Percentiles rank a stretch among this genome's conserved stretches.
Conservation (phyloP, 2,797 vertebrate genomes). For the Acanthurus lineatus region DNA sequence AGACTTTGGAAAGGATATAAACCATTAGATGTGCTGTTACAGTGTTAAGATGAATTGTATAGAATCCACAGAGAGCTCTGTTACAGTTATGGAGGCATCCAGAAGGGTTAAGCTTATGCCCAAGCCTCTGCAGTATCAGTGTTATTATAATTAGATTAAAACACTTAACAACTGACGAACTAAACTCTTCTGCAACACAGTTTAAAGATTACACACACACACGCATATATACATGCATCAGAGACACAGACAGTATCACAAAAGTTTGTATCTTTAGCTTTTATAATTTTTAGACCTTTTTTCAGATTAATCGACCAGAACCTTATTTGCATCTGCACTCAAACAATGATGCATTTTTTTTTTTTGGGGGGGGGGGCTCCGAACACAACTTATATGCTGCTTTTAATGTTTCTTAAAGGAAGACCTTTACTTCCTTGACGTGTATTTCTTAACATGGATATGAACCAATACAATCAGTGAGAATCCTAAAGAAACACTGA, state of each 20-base stretch:
- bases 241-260: not conserved
- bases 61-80: constrained; percentile 30
- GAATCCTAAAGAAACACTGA: not conserved
- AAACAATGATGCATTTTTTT: too few species aligned
- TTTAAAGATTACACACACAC: too few species aligned
- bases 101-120: constrained; percentile 20
- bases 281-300: not conserved
- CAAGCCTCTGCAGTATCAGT: not conserved
- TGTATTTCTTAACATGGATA: constrained; percentile 1
- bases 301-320: not conserved
- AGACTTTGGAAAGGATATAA: constrained; percentile 62
- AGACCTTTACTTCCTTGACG: not conserved
- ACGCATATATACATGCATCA: not conserved
- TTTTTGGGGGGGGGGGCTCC: not conserved
- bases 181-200: not conserved
- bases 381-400: not conserved
- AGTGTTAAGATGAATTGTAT: constrained; percentile 38
- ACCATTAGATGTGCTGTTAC: constrained; percentile 59
- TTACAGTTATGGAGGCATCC: constrained; percentile 20
- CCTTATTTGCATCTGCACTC: constrained; percentile 15
- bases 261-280: too few species aligned
- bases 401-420: not conserved
- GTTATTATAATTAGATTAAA: constrained; percentile 21
- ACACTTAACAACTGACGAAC: not conserved
- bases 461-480: not conserved